Evolutionary conservation across 2,113 vertebrate species (phyloP), one percentile per base, ranked within the genome.

Genomic region (Hippocampus zosterae): DNA sequence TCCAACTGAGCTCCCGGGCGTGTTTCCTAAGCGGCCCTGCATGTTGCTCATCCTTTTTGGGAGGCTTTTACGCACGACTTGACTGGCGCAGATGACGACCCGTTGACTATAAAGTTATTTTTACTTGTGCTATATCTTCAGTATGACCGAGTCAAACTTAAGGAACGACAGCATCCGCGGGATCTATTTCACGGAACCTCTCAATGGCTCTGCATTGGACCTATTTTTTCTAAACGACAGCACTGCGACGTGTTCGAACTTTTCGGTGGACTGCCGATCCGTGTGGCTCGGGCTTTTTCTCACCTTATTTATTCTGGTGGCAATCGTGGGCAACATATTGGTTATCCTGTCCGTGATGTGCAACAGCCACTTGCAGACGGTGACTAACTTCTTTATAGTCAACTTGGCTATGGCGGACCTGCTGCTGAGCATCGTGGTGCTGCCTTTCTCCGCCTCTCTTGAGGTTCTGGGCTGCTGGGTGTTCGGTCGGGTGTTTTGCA

Each of bases 351-450:
- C 97, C 0, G 97, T 99, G 80, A 88, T 94, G 70, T 99, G 96
- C 90, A 98, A 99, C 81, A 93, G 92, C 79, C 97, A 98, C 68
- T 78, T 99, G 74, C 96, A 97, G 86, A 99, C 97, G 0, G 96
- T 98, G 75, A 99, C 97, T 60, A 99, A 99, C 91, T 97, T 96
- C 83, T 99, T 99, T 71, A 99, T 99, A 0, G 95, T 99, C 42
- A 99, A 99, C 92, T 79, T 99, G 73, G 97, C 97, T 59, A 95
- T 98, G 8, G 97, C 97, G 0, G 97, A 99, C 89, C 88, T 99
- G 66, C 92, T 99, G 60, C 84, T 99, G 25, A 95, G 95, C 87
- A 91, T 94, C 65, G 94, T 95, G 0, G 97, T 99, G 79, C 88
- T 99, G 88, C 97, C 97, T 2, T 99, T 99, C 88, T 98, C 96